Evolutionary conservation across 2,888 invertebrate species (phyloP), one percentile per base, ranked within the genome.

Genomic region (Seira musarum): DNA sequence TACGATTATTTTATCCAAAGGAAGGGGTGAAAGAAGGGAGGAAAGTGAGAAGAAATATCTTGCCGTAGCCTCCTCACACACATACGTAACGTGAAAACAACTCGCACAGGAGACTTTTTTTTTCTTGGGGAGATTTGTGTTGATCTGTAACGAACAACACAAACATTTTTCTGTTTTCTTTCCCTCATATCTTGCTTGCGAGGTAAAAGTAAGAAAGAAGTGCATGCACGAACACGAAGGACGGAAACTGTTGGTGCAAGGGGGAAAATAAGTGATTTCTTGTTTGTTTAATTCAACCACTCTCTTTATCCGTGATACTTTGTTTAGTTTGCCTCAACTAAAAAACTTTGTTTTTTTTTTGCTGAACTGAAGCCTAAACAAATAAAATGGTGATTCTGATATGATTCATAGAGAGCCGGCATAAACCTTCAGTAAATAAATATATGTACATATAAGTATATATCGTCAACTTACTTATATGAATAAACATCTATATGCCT

Each of bases 71-170:
- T 30, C 30, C 30, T 5, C 30, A 30, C 8, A n/a, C 30, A 30
- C 30, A 30, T 5, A 8, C 30, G n/a, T n/a, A n/a, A n/a, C n/a
- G n/a, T n/a, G n/a, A n/a, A n/a, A 65, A 40, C 46, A 40, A 30
- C 40, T 1, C 24, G 17, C 30, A 49, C 21, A 40, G 1, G n/a
- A 25, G 35, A 21, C 21, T 63, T 71, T 25, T 24, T 72, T 61
- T 22, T 72, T 64, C 30, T 49, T 64, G 64, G 72, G 64, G 72
- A 72, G 63, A 72, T 49, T 72, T 72, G 72, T 22, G 61, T 22
- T 24, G 61, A 61, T 24, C 15, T 61, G 21, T 3, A 53, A 53
- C 22, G 30, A 53, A 53, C 53, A 53, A 53, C 15, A 53, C 3
- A 53, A 53, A 53, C 3, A 17, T 13, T 53, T 53, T 17, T 17